A percentile compares a stretch with the other conserved stretches of the same genome.
phyloP scores from a whole-genome alignment of 1,140 invertebrate species.

The Sitobion miscanthi region DNA sequence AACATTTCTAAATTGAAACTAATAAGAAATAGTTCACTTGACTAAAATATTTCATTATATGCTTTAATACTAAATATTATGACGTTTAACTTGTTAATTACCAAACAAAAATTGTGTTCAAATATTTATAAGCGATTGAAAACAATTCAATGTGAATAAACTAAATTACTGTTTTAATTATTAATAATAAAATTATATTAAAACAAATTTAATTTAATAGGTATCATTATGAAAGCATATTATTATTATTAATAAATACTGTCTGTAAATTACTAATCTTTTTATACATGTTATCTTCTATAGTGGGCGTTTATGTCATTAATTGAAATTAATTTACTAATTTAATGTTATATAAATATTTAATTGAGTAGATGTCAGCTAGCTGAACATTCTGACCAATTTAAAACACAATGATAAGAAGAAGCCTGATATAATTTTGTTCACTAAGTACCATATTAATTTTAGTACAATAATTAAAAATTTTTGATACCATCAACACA shows the following conservation, averaged over 20 bases:
- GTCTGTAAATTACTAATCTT: not conserved
- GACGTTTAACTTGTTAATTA: not conserved
- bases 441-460: not conserved
- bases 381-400: not conserved
- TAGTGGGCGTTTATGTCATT: not conserved
- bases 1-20: not conserved
- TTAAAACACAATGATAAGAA: not conserved
- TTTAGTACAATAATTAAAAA: not conserved
- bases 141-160: not conserved
- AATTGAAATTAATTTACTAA: not conserved
- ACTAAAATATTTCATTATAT: not conserved
- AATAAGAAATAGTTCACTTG: not conserved
- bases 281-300: not conserved
- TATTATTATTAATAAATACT: conserved; percentile 8
- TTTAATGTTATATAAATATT: not conserved
- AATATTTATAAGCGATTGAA: not conserved
- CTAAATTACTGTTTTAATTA: not conserved
- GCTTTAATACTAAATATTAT: not conserved
- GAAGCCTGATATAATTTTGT: not conserved
- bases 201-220: not conserved
- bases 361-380: not conserved
- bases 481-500: not conserved
- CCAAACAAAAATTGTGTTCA: not conserved
- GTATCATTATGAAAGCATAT: not conserved
- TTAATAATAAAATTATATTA: too few relatives aligned